These are phyloP conservation scores for Dicroscelio sp. DNA, from an alignment of 2,888 invertebrate species.

Conservation along the genomic window DNA sequence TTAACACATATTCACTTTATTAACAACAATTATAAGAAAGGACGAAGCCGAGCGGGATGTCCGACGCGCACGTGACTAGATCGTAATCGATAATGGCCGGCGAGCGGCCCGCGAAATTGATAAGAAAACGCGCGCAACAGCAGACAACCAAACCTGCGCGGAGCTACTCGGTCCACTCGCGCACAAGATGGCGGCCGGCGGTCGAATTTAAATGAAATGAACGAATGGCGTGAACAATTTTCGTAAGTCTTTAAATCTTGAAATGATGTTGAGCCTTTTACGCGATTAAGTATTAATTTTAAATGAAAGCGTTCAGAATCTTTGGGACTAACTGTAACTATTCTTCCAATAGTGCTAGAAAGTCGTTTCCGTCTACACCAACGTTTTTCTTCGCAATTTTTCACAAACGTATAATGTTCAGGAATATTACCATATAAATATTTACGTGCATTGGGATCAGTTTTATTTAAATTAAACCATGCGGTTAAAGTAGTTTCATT, in stretches of 20 bases:
- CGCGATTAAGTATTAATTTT: constrained; percentile 60
- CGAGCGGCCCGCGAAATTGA: too few relatives aligned
- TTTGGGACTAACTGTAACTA: constrained; percentile 58
- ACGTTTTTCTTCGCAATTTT: neutral
- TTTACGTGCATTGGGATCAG: constrained; percentile 40
- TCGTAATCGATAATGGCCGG: too few relatives aligned
- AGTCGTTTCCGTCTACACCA: neutral
- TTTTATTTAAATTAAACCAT: constrained; percentile 70
- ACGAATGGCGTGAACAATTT: too few relatives aligned
- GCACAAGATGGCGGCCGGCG: too few relatives aligned
- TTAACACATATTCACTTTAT: too few relatives aligned
- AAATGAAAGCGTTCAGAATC: constrained; percentile 63
- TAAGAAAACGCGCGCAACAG: too few relatives aligned
- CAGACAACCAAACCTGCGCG: too few relatives aligned
- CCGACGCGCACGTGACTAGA: too few relatives aligned
- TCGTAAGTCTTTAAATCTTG: constrained; percentile 59
- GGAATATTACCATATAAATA: constrained; percentile 36
- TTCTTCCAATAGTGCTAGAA: constrained; percentile 54
- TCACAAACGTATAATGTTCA: constrained; percentile 9
- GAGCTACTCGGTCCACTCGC: too few relatives aligned
- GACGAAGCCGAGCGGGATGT: too few relatives aligned
- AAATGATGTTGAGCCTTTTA: constrained; percentile 50
- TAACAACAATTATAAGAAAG: too few relatives aligned
- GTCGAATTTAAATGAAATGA: too few relatives aligned
- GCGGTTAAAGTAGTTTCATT: constrained; percentile 65